phyloP scores from a whole-genome alignment of 2,113 vertebrate genomes.

The Sander lucioperca region DNA sequence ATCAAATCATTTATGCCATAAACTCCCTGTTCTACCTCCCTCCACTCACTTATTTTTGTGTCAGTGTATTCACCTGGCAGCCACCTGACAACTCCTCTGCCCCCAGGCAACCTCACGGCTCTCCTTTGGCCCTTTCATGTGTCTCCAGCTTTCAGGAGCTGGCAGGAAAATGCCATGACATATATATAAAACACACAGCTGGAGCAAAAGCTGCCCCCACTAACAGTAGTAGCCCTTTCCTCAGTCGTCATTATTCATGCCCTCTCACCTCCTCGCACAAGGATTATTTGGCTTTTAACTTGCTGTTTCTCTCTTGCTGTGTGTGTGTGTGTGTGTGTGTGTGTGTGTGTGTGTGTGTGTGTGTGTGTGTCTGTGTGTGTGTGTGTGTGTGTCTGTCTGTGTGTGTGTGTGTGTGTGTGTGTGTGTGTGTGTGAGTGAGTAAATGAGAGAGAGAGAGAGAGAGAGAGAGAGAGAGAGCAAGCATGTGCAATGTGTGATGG shows the following conservation, averaged over 20 bases:
- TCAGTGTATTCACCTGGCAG: constrained; percentile 59
- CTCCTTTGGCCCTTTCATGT: constrained; percentile 56
- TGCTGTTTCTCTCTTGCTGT: background rate
- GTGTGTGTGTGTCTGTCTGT: background rate
- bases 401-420: background rate
- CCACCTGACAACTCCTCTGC: constrained; percentile 58
- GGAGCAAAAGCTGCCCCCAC: constrained; percentile 20
- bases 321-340: background rate
- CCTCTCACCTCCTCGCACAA: constrained; percentile 18
- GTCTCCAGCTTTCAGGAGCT: constrained; percentile 52
- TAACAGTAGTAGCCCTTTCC: constrained; percentile 37
- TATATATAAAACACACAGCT: constrained; percentile 46
- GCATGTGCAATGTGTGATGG: constrained; percentile 37
- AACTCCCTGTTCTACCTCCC: background rate
- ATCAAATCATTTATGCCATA: constrained; percentile 5
- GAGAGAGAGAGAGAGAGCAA: background rate
- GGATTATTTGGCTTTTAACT: constrained; percentile 52
- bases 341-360: background rate
- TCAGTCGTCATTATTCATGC: constrained; percentile 38
- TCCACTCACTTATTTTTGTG: constrained; percentile 17
- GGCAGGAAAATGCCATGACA: constrained; percentile 51
- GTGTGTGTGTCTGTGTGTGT: background rate
- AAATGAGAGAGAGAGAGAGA: too few relatives aligned
- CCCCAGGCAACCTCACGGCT: constrained; percentile 28
- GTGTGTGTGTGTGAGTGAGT: background rate